Evolutionary conservation across 2,113 vertebrate species (phyloP).

Genomic region (Ahaetulla prasina): DNA sequence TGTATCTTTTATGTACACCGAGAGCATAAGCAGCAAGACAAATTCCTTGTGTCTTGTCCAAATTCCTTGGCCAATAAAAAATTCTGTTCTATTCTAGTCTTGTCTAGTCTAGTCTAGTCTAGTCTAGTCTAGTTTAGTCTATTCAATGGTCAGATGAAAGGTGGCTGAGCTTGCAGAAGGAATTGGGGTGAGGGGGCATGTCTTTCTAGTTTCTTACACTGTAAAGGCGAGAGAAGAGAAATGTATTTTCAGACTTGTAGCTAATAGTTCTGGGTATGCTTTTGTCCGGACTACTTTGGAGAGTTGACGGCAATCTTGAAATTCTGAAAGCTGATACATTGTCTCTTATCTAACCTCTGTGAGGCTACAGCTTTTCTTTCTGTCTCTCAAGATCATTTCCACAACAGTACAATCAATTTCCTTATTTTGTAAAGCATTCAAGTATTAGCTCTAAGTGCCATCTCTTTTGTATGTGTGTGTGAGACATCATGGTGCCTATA

Average conservation of each 20-base stretch:
- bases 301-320: background rate
- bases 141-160: background rate
- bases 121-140: too few species aligned
- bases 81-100: too few species aligned
- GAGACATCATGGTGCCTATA: background rate
- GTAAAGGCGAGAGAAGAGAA: background rate
- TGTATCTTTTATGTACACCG: too few species aligned
- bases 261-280: background rate
- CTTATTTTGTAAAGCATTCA: background rate
- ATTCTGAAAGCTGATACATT: background rate
- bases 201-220: background rate
- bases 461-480: background rate
- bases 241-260: background rate
- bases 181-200: background rate
- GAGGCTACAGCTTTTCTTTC: background rate
- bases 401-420: background rate
- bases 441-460: background rate
- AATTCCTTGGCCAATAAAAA: too few species aligned
- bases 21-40: too few species aligned
- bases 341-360: too few species aligned
- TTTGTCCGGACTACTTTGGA: background rate
- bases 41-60: too few species aligned
- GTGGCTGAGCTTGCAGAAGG: background rate
- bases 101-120: too few species aligned
- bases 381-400: background rate